Percentiles rank a stretch among this genome's conserved stretches.
These are phyloP conservation scores for Scelioninae gen. 1 DNA, from an alignment of 2,888 invertebrate species.

Conservation along the genomic window DNA sequence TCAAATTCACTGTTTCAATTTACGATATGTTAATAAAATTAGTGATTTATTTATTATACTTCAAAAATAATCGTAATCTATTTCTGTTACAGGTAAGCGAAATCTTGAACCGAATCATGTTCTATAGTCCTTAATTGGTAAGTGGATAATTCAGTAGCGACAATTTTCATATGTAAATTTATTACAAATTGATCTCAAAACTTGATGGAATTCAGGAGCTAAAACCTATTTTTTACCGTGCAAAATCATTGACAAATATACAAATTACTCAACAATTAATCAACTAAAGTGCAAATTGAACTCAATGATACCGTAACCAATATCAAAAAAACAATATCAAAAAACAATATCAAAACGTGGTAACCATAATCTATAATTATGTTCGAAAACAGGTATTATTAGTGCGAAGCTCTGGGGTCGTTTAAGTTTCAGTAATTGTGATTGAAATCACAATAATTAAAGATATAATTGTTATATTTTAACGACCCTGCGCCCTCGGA, in stretches of 20 bases:
- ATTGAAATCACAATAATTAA: slow-evolving; percentile 30
- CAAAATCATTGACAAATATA: too few relatives aligned
- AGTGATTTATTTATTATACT: too few relatives aligned
- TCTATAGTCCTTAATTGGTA: not conserved
- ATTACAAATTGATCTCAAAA: not conserved
- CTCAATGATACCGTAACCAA: slow-evolving; percentile 24
- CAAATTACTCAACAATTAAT: not conserved
- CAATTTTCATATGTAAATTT: not conserved
- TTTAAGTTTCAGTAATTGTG: slow-evolving; percentile 27
- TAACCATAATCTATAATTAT: slow-evolving; percentile 41
- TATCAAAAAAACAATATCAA: too few relatives aligned
- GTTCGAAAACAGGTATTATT: slow-evolving; percentile 12
- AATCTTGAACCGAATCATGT: not conserved
- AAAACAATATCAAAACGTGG: slow-evolving; percentile 40
- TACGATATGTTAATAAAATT: too few relatives aligned
- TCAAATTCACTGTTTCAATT: too few relatives aligned
- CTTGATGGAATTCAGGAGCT: too few relatives aligned
- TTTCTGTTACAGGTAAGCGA: slow-evolving; percentile 24
- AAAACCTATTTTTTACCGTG: too few relatives aligned
- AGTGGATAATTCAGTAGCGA: not conserved
- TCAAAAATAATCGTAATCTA: not conserved
- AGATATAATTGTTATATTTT: slow-evolving; percentile 36
- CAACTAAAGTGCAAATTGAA: slow-evolving; percentile 1
- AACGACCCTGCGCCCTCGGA: slow-evolving; percentile 15
- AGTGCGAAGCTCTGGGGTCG: not conserved